These are phyloP conservation scores for Thripadectes ignobilis DNA, from an alignment of 2,797 vertebrate species.

Conservation along the genomic window DNA sequence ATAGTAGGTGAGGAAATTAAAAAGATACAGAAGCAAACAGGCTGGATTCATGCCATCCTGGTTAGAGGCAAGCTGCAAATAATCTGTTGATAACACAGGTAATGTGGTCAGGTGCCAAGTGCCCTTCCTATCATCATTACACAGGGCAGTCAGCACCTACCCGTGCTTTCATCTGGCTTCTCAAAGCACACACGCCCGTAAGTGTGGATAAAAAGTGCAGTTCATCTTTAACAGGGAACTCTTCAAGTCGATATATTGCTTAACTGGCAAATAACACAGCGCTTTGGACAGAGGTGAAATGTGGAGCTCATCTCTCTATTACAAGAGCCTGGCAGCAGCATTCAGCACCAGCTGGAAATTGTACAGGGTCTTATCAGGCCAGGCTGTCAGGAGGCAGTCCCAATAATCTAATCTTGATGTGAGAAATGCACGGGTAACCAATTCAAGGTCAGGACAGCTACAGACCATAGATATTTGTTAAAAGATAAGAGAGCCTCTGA, in stretches of 20 bases:
- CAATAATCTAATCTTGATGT: constrained; percentile 71
- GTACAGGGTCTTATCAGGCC: constrained; percentile 49
- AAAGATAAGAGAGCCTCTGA: constrained; percentile 45
- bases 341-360: constrained; percentile 58
- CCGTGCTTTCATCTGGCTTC: not conserved
- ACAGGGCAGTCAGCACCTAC: not conserved
- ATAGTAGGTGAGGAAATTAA: not conserved
- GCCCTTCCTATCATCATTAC: not conserved
- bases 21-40: not conserved
- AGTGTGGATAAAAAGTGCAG: not conserved
- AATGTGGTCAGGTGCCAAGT: not conserved
- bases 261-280: constrained; percentile 47
- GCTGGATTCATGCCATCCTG: not conserved
- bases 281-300: constrained; percentile 38
- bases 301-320: constrained; percentile 52
- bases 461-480: constrained; percentile 35
- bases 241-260: constrained; percentile 27
- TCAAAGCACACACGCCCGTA: fast-evolving
- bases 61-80: not conserved
- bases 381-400: constrained; percentile 41
- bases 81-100: not conserved
- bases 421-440: constrained; percentile 54
- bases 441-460: constrained; percentile 59
- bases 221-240: not conserved
- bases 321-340: constrained; percentile 30